Evolutionary conservation across 2,888 invertebrate species (phyloP).

Genomic region (Poecilobothrus nobilitatus): DNA sequence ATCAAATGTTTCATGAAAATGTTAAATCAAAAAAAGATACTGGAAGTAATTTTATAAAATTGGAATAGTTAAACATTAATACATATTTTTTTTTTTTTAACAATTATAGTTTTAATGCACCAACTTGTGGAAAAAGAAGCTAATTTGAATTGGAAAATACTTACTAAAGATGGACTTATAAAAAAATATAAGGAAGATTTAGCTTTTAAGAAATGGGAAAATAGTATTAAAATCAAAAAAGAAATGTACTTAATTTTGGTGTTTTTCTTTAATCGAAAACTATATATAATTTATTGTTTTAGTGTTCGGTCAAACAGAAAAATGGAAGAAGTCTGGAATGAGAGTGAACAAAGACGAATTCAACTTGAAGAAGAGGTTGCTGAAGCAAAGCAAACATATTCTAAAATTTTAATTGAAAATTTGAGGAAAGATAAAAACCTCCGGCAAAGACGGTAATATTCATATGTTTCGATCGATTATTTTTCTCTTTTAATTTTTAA

Average conservation of each 20-base stretch:
- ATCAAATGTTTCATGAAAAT: slow-evolving; percentile 28
- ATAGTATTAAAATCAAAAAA: slow-evolving; percentile 29
- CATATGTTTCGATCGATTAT: too few relatives aligned
- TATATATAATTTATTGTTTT: neutral
- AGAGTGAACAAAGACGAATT: neutral
- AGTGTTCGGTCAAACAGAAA: neutral
- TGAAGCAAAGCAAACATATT: slow-evolving; percentile 23
- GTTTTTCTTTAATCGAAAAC: neutral
- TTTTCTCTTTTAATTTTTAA: neutral
- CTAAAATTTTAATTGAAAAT: slow-evolving; percentile 26
- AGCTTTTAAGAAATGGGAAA: slow-evolving; percentile 30
- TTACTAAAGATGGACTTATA: slow-evolving; percentile 28
- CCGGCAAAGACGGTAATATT: slow-evolving; percentile 35
- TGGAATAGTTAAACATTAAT: neutral
- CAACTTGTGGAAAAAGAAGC: slow-evolving; percentile 27
- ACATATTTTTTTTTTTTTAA: neutral
- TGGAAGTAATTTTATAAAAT: slow-evolving; percentile 17
- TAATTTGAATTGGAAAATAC: slow-evolving; percentile 28
- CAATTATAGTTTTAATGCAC: slow-evolving; percentile 24
- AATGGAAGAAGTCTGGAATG: slow-evolving; percentile 4
- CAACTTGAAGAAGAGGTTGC: slow-evolving; percentile 26
- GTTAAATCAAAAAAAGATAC: slow-evolving; percentile 25
- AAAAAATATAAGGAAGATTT: slow-evolving; percentile 30
- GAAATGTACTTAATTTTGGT: slow-evolving; percentile 24
- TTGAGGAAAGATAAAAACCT: slow-evolving; percentile 28